phyloP scores from a whole-genome alignment of 2,888 invertebrate species.

The Philaethria dido region DNA sequence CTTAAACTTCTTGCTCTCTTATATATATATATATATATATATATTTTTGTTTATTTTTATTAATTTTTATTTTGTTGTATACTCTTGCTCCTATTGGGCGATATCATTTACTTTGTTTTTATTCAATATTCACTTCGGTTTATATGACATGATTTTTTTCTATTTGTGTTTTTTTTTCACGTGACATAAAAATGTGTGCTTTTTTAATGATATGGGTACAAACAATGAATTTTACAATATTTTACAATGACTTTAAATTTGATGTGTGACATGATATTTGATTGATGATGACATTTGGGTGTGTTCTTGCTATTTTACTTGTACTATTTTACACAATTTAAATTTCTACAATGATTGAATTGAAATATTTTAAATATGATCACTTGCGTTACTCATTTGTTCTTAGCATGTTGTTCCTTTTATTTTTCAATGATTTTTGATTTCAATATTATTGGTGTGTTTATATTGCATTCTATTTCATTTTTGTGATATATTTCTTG shows the following conservation, averaged over 20 bases:
- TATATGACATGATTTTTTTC: conserved; percentile 14
- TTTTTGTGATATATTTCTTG: conserved; percentile 63
- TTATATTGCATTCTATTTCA: conserved; percentile 54
- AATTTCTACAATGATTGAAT: conserved; percentile 21
- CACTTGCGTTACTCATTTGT: conserved; percentile 6
- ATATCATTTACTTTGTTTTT: background rate
- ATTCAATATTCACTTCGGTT: background rate
- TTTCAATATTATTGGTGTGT: conserved; percentile 51
- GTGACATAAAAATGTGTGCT: conserved; percentile 13
- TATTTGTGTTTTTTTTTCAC: background rate
- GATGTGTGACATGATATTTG: conserved; percentile 6
- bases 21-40: conserved; percentile 8
- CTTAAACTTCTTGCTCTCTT: conserved; percentile 19
- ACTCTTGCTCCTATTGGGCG: conserved; percentile 7
- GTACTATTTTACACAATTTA: background rate
- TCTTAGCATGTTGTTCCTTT: conserved; percentile 10
- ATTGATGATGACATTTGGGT: conserved; percentile 6
- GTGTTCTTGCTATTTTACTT: conserved; percentile 23
- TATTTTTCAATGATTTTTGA: conserved; percentile 30
- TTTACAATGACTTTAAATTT: conserved; percentile 18
- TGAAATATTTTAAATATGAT: conserved; percentile 5
- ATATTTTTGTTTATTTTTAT: background rate
- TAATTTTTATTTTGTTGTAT: conserved; percentile 21
- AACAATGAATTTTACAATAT: background rate
- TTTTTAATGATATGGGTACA: conserved; percentile 11